Conservation (phyloP, 2,888 invertebrate species). For the Caenorhabditis virilis region DNA sequence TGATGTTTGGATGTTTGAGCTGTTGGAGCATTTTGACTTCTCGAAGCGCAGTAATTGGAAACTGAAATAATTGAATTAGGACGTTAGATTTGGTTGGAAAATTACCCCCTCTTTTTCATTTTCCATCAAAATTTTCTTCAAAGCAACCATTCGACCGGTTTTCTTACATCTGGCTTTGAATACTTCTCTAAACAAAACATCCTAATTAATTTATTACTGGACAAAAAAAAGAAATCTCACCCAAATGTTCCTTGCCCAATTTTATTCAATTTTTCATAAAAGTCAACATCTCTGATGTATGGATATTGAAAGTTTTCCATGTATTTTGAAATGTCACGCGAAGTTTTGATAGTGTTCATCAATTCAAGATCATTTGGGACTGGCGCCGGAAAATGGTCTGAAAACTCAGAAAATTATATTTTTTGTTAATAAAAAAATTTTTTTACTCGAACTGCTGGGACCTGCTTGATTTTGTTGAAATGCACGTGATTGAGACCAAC, state of each 20-base stretch:
- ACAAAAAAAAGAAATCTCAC: conserved; percentile 73
- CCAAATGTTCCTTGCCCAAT: conserved; percentile 99
- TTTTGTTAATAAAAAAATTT: background rate
- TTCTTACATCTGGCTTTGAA: conserved; percentile 91
- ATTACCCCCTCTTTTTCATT: conserved; percentile 98
- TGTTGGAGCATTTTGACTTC: conserved; percentile 94
- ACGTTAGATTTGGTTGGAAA: no score
- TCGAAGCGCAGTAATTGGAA: conserved; percentile 94
- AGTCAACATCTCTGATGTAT: conserved; percentile 71
- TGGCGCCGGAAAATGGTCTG: background rate
- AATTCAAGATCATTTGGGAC: background rate
- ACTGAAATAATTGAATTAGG: conserved; percentile 75
- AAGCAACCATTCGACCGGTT: conserved; percentile 86
- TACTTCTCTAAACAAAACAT: conserved; percentile 82
- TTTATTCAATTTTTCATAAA: conserved; percentile 95
- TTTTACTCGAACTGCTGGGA: background rate
- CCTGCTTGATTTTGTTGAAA: background rate
- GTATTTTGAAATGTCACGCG: conserved; percentile 21
- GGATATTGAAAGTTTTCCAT: conserved; percentile 55
- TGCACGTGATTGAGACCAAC: no score
- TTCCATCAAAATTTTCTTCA: conserved; percentile 99
- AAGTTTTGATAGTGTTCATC: conserved; percentile 3
- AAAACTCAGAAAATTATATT: background rate
- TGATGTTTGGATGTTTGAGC: conserved; percentile 93
- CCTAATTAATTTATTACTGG: background rate